Conservation (phyloP, 2,888 invertebrate genomes). For the Choreutis nemorana region DNA sequence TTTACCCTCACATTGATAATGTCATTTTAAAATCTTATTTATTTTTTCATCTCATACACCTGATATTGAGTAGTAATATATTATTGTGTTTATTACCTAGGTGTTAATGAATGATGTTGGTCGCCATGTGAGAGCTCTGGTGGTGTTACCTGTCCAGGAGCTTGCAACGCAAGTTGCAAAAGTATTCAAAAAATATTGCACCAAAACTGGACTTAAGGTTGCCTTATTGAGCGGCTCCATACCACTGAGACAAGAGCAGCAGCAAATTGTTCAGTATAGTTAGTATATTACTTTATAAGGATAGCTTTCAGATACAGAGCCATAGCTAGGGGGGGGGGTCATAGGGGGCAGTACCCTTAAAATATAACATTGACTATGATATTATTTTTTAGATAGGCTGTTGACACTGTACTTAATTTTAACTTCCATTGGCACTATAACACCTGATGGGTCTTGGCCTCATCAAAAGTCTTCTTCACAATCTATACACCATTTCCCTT, state of each 20-base stretch:
- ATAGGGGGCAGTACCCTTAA: no score
- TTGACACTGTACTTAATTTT: no score
- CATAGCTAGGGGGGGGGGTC: no score
- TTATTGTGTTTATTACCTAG: constrained; percentile 25
- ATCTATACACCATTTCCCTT: no score
- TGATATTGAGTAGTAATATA: no score
- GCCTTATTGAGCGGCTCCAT: constrained; percentile 74
- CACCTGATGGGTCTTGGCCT: no score
- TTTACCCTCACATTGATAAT: neutral
- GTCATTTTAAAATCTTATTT: neutral
- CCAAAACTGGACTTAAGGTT: constrained; percentile 73
- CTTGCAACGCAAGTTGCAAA: constrained; percentile 88
- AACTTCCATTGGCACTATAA: no score
- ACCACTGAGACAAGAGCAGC: constrained; percentile 73
- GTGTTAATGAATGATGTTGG: constrained; percentile 69
- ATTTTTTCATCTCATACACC: neutral
- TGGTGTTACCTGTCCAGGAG: constrained; percentile 94
- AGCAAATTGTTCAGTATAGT: constrained; percentile 64
- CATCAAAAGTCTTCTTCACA: no score
- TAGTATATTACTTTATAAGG: constrained; percentile 16
- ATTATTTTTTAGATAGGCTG: no score
- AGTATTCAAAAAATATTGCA: constrained; percentile 78
- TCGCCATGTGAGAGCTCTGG: constrained; percentile 78
- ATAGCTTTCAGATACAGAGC: no score
- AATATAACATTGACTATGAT: no score